Base-by-base conservation (phyloP, 2,797 vertebrate genomes). In the Ara ararauna region DNA sequence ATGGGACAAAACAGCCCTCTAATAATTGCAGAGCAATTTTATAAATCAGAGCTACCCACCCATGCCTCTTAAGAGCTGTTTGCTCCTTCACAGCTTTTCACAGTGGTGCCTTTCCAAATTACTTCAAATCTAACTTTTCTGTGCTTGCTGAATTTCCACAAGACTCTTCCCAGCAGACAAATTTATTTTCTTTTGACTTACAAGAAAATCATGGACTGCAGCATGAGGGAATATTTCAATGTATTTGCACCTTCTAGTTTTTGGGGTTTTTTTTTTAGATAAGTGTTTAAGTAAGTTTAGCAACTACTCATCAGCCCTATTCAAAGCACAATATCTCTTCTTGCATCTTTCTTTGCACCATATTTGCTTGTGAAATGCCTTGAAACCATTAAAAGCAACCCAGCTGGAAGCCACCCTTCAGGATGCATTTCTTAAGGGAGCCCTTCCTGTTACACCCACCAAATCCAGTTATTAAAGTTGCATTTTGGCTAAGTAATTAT, bases 71-170 rank as follows among this genome's bases (percentile, higher is more conserved):
- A 3, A 44, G 36, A 50, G 27, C 54, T 26, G 11, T 20, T 42
- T 64, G 38, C 47, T 84, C 73, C 51, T 56, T 45, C 10, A 2
- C 7, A 7, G 34, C 26, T 70, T 86, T 27, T 40, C 5, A 2
- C 27, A 2, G 4, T 2, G 22, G 11, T 5, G 0, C 48, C 45
- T 67, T 56, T 32, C 50, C 60, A 73, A 62, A 40, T 14, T 5
- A n/a, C 47, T 23, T 11, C 21, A 51, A 44, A 20, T 9, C 40
- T 42, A 45, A 58, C 21, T 26, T 87, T 21, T 11, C 40, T 3
- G 0, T 8, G 34, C 44, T 64, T 7, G 5, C 22, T 0, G 0
- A 18, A 9, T 50, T 82, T 73, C 68, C 60, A 15, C 11, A 11
- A 14, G 30, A 0, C n/a, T 20, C 36, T 21, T 70, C 40, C 27